phyloP scores from a whole-genome alignment of 1,140 invertebrate species.

The Tetramorium alpestre region DNA sequence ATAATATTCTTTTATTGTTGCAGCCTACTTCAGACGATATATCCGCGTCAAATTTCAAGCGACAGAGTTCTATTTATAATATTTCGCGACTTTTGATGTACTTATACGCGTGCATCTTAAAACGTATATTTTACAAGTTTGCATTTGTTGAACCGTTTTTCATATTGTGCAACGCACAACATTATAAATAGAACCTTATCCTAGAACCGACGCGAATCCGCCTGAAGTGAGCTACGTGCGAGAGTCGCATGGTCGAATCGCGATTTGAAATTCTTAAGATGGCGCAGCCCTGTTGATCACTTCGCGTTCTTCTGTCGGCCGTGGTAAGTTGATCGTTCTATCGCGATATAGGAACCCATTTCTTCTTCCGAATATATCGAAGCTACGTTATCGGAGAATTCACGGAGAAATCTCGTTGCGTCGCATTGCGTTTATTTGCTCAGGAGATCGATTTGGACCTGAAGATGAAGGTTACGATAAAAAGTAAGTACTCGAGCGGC shows the following conservation, averaged over 20 bases:
- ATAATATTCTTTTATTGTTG: too few species aligned
- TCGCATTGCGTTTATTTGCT: neutral
- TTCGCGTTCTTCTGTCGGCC: neutral
- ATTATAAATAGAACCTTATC: neutral
- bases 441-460: neutral
- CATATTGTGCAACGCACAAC: neutral
- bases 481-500: constrained; percentile 75
- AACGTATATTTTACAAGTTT: neutral
- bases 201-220: neutral
- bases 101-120: too few species aligned
- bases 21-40: too few species aligned
- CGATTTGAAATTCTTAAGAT: constrained; percentile 46
- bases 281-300: neutral
- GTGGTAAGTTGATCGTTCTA: neutral
- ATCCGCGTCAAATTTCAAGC: neutral
- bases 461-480: constrained; percentile 81
- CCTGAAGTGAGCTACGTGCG: neutral
- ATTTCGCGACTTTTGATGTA: too few species aligned
- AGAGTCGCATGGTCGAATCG: neutral
- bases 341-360: neutral
- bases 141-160: neutral
- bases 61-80: too few species aligned
- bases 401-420: neutral
- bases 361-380: neutral
- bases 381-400: neutral